Base-by-base conservation (phyloP, 2,888 invertebrate species). In the Torymus tubicola region DNA sequence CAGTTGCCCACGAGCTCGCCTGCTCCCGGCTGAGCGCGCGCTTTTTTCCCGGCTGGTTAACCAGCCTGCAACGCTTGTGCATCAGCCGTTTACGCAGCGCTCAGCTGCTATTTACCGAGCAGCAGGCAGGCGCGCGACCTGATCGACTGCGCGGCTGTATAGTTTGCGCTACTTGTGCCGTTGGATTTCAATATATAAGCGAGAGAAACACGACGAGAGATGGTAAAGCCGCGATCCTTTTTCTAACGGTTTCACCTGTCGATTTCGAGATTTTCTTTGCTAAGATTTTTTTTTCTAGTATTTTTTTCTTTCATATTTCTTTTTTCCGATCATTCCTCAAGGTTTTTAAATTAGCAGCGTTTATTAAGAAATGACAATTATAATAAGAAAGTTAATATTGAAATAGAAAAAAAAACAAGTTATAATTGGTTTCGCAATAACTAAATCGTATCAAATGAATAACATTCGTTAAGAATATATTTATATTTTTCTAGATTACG, bases 141-240 rank as follows among this genome's bases (percentile, higher is more conserved):
- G 81, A 81, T 81, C 81, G 81, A 81, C 81, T 16, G 76, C n/a
- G 80, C 60, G 63, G 13, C 42, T 42, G 42, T 1, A 42, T n/a
- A n/a, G n/a, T n/a, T n/a, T n/a, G n/a, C n/a, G n/a, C 1, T 42
- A 8, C 42, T 42, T 8, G 21, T 1, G 31, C 31, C 21, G 21
- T 21, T 21, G 21, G 42, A 42, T 5, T 8, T 42, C 8, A 5
- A 42, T 42, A n/a, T n/a, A n/a, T n/a, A n/a, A 42, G 8, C 8
- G 42, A 42, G 42, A 42, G 42, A n/a, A n/a, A 21, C 21, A 8
- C 42, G 42, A 42, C 42, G 12, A 55, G 21, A 18, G 67, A 53
- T 52, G 75, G 65, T 74, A 68, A 92, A 92, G 74, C 83, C 50
- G 74, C 42, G 70, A 58, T 11, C 60, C 5, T 60, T 57, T 31